Conservation (phyloP, 2,888 invertebrate genomes). For the Campaea margaritaria region DNA sequence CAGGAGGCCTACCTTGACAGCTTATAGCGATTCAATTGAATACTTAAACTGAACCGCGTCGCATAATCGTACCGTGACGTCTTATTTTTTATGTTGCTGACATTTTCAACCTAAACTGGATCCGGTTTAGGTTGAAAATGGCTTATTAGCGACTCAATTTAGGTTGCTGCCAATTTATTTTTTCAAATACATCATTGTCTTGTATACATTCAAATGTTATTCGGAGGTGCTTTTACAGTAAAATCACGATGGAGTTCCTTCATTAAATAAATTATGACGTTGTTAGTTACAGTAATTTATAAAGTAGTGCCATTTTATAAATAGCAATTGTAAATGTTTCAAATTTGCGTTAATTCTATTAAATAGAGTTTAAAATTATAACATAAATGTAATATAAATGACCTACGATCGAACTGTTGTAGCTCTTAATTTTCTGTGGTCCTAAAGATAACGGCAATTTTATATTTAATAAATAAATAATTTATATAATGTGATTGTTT, state of each 20-base stretch:
- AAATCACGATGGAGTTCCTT: slow-evolving; percentile 19
- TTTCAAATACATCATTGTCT: no score
- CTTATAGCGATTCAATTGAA: no score
- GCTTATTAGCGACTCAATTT: no score
- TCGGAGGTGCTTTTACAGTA: neutral
- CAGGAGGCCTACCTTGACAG: no score
- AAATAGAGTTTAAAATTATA: slow-evolving; percentile 75
- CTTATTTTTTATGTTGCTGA: no score
- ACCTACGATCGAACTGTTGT: slow-evolving; percentile 67
- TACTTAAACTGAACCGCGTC: no score
- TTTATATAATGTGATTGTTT: slow-evolving; percentile 58
- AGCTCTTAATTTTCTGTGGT: slow-evolving; percentile 68
- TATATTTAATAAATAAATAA: slow-evolving; percentile 80
- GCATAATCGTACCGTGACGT: no score
- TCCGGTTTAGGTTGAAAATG: no score
- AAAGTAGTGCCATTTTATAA: slow-evolving; percentile 63
- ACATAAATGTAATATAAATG: slow-evolving; percentile 53
- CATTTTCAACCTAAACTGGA: no score
- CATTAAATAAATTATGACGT: slow-evolving; percentile 19
- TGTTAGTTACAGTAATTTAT: slow-evolving; percentile 37
- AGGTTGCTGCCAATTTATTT: no score
- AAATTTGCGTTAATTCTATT: slow-evolving; percentile 77
- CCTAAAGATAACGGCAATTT: slow-evolving; percentile 74
- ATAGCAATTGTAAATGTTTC: slow-evolving; percentile 69
- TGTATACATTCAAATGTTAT: neutral